Conservation (phyloP, 2,888 invertebrate species). For the Athrips mouffetella region DNA sequence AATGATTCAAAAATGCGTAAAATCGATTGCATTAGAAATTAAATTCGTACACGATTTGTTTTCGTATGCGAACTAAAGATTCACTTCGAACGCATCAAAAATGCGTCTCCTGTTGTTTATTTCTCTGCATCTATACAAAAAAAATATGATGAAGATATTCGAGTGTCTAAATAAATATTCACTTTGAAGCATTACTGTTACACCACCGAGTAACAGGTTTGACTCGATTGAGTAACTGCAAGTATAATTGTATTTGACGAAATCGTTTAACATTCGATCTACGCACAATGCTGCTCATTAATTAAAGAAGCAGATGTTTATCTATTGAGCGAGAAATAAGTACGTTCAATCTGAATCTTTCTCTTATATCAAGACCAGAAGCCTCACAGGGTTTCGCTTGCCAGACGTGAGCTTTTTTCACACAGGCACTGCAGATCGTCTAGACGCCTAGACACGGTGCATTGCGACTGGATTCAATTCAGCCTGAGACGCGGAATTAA, state of each 20-base stretch:
- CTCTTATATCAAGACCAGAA: not conserved
- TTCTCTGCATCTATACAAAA: constrained; percentile 9
- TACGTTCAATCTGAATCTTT: too few relatives aligned
- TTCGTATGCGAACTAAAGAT: too few relatives aligned
- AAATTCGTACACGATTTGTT: too few relatives aligned
- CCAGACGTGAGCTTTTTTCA: constrained; percentile 26
- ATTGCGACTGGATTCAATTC: constrained; percentile 52
- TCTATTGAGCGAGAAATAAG: not conserved
- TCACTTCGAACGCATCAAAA: constrained; percentile 16
- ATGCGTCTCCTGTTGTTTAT: constrained; percentile 10
- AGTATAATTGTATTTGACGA: not conserved
- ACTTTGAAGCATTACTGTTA: constrained; percentile 2
- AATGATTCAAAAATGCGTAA: too few relatives aligned
- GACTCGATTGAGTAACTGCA: not conserved
- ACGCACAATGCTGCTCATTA: not conserved
- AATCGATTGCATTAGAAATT: too few relatives aligned
- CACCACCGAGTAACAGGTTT: constrained; percentile 7
- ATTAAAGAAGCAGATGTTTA: not conserved
- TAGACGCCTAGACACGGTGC: constrained; percentile 56
- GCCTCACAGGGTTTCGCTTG: not conserved
- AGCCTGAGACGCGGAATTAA: constrained; percentile 47
- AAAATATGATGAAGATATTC: constrained; percentile 12
- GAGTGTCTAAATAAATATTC: constrained; percentile 7
- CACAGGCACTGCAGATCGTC: constrained; percentile 39
- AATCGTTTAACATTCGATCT: not conserved